A percentile compares a stretch with the other conserved stretches of the same genome.
Evolutionary conservation across 53 echinoderm and acorn worm species (phyloP).

Genomic region (Zoroaster sp.): DNA sequence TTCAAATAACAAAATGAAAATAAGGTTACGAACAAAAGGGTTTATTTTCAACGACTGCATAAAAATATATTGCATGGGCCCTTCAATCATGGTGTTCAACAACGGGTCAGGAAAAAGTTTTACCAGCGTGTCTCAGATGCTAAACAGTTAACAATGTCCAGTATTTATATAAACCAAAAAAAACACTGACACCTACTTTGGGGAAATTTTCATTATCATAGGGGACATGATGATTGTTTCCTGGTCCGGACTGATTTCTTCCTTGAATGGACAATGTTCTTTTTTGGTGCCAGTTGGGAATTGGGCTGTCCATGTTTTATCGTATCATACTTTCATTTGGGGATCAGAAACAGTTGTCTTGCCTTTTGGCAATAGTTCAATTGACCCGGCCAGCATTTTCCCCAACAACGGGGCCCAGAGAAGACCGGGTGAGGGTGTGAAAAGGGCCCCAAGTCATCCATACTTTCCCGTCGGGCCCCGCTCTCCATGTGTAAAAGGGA

Average conservation of each 20-base stretch:
- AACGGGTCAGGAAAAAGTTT: too few relatives aligned
- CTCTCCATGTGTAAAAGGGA: neutral
- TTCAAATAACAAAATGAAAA: too few relatives aligned
- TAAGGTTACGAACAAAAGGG: too few relatives aligned
- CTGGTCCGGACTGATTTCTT: too few relatives aligned
- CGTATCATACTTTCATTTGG: neutral
- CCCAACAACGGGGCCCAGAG: neutral
- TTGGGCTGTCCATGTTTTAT: neutral
- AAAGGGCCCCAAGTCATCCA: neutral
- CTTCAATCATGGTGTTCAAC: too few relatives aligned
- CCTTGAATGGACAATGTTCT: too few relatives aligned
- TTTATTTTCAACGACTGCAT: too few relatives aligned
- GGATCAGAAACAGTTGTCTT: too few relatives aligned
- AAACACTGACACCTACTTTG: neutral
- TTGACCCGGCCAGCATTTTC: neutral
- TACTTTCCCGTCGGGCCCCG: neutral
- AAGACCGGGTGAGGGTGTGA: neutral
- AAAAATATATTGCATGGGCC: too few relatives aligned
- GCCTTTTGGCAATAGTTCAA: neutral
- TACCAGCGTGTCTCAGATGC: too few relatives aligned
- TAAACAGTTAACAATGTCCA: neutral
- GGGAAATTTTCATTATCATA: neutral
- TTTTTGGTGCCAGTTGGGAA: too few relatives aligned
- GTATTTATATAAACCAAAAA: neutral
- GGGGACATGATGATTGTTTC: too few relatives aligned